Evolutionary conservation across 2,797 vertebrate genomes (phyloP).

Genomic region (Notamacropus eugenii): DNA sequence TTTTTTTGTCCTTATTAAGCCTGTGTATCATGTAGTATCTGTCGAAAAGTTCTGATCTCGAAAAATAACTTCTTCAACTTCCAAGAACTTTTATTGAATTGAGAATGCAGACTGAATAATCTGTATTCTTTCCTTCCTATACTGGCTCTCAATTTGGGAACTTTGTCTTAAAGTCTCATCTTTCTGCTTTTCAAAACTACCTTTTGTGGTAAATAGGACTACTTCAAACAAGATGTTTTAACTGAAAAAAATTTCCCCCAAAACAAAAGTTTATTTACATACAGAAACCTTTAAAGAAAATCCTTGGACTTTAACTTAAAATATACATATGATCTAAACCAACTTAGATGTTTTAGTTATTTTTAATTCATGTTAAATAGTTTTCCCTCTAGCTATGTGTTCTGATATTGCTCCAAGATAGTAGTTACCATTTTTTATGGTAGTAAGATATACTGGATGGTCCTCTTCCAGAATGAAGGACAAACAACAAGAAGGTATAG

Average conservation of each 20-base stretch:
- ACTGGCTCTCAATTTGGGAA: not conserved
- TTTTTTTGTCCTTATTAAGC: not conserved
- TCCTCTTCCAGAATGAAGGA: too few relatives aligned
- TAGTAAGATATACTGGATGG: not conserved
- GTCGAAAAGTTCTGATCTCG: not conserved
- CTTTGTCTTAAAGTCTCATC: not conserved
- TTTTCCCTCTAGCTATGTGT: not conserved
- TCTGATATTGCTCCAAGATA: not conserved
- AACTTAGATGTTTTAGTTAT: not conserved
- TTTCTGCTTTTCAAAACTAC: not conserved
- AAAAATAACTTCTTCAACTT: not conserved
- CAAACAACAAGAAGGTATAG: not conserved
- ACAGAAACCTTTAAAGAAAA: not conserved
- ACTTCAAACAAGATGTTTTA: not conserved
- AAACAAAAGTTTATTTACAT: not conserved
- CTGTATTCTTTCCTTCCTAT: not conserved
- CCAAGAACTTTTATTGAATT: not conserved
- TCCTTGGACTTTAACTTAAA: not conserved
- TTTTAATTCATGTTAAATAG: not conserved
- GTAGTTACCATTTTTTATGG: not conserved
- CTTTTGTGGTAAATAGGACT: not conserved
- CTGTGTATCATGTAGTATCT: not conserved
- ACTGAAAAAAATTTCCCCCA: not conserved
- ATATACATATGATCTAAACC: not conserved
- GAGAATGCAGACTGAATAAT: not conserved